A percentile compares a stretch with the other conserved stretches of the same genome.
Evolutionary conservation across 2,797 vertebrate genomes (phyloP).

Genomic region (Poeciliopsis turneri): DNA sequence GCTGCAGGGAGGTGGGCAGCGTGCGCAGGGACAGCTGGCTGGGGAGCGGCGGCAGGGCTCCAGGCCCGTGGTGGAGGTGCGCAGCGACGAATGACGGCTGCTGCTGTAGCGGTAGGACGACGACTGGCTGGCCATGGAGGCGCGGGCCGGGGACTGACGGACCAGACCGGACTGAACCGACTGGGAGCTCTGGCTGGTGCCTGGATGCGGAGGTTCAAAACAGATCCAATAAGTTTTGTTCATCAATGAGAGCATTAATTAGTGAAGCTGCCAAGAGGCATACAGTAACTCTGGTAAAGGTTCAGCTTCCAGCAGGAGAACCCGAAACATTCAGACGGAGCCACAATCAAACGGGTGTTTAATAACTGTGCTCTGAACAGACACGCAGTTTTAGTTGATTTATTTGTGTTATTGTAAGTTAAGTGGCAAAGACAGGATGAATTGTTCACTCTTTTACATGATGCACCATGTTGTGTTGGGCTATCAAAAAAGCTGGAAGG

Average conservation of each 20-base stretch:
- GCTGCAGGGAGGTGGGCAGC: conserved; percentile 93
- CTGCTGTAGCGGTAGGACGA: conserved; percentile 95
- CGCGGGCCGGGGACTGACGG: conserved; percentile 94
- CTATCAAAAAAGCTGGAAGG: background rate
- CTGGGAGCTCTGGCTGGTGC: conserved; percentile 95
- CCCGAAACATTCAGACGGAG: background rate
- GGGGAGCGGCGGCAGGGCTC: conserved; percentile 94
- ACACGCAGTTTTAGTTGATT: no score
- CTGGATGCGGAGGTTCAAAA: conserved; percentile 62
- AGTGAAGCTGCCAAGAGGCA: background rate
- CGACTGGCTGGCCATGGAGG: conserved; percentile 93
- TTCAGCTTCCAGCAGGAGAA: background rate
- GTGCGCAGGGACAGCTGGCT: conserved; percentile 96
- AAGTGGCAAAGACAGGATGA: no score
- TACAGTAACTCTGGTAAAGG: background rate
- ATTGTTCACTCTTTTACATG: background rate
- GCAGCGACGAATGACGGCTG: conserved; percentile 94
- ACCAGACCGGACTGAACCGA: conserved; percentile 93
- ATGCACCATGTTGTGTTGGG: background rate
- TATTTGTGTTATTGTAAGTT: no score
- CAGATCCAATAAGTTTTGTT: background rate
- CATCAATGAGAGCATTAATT: background rate
- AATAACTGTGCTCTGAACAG: no score
- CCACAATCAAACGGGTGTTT: background rate
- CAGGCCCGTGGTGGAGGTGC: conserved; percentile 91